A percentile compares a stretch with the other conserved stretches of the same genome.
Evolutionary conservation across 2,113 vertebrate genomes (phyloP).

Genomic region (Xenopus laevis): DNA sequence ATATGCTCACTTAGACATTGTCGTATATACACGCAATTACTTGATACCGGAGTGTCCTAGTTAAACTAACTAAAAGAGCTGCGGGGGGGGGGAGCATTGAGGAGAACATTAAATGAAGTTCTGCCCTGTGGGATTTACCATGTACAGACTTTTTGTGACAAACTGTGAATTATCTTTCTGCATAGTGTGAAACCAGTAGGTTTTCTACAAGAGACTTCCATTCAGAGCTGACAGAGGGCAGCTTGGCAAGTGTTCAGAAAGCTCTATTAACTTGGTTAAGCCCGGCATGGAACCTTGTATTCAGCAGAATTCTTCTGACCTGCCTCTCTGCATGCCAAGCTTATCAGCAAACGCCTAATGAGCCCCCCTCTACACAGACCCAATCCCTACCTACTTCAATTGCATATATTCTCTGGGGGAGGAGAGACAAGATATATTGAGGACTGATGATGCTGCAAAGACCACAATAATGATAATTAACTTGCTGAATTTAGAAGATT

Average conservation of each 20-base stretch:
- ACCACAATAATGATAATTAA: slow-evolving; percentile 99
- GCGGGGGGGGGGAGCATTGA: slow-evolving; percentile 17
- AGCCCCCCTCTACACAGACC: slow-evolving; percentile 87
- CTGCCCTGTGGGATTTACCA: slow-evolving; percentile 20
- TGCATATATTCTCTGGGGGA: slow-evolving; percentile 82
- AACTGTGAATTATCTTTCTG: slow-evolving; percentile 67
- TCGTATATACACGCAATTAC: slow-evolving; percentile 2
- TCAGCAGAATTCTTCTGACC: slow-evolving; percentile 97
- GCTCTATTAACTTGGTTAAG: slow-evolving; percentile 78
- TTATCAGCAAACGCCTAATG: slow-evolving; percentile 99
- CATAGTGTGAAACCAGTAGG: slow-evolving; percentile 69
- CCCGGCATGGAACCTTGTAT: slow-evolving; percentile 92
- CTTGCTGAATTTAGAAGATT: slow-evolving; percentile 99
- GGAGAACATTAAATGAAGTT: slow-evolving; percentile 40
- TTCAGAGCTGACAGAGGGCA: slow-evolving; percentile 79
- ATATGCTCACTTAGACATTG: neutral
- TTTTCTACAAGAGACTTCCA: slow-evolving; percentile 69
- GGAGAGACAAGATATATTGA: slow-evolving; percentile 92
- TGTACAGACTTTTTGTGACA: slow-evolving; percentile 65
- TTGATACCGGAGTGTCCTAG: slow-evolving; percentile 12
- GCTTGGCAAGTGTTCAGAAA: slow-evolving; percentile 84
- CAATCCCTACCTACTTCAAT: slow-evolving; percentile 78
- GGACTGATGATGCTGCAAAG: slow-evolving; percentile 99
- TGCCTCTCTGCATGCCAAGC: slow-evolving; percentile 75
- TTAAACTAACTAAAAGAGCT: slow-evolving; percentile 31